phyloP scores from a whole-genome alignment of 1,140 invertebrate genomes.

The Eumaeus atala region DNA sequence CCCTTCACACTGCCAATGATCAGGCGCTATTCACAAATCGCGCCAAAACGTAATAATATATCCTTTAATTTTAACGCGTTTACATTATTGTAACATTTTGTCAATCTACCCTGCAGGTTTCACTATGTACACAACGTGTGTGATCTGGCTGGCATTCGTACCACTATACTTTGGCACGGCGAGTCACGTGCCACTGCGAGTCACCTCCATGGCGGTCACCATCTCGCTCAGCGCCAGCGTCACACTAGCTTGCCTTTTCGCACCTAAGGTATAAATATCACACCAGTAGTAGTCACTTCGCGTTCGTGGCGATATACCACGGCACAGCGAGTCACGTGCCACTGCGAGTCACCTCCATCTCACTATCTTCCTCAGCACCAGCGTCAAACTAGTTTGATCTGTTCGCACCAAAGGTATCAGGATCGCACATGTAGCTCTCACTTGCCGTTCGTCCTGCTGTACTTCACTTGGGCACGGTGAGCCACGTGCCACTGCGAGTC shows the following conservation, averaged over 20 bases:
- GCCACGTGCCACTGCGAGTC: constrained; percentile 89
- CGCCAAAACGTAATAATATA: too few species aligned
- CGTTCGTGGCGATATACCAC: too few species aligned
- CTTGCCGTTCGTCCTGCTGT: too few species aligned
- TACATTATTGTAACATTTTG: neutral
- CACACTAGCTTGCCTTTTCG: constrained; percentile 91
- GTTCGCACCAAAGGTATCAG: constrained; percentile 89
- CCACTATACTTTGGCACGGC: constrained; percentile 92
- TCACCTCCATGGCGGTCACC: constrained; percentile 93
- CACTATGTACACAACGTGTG: constrained; percentile 96
- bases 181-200: constrained; percentile 88
- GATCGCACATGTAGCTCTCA: neutral
- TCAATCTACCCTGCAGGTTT: constrained; percentile 77
- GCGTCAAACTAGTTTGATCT: constrained; percentile 91
- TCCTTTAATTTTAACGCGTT: too few species aligned
- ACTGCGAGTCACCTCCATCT: constrained; percentile 92
- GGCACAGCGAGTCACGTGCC: constrained; percentile 86
- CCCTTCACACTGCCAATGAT: too few species aligned
- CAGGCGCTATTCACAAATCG: too few species aligned
- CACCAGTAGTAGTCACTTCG: too few species aligned
- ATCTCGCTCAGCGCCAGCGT: constrained; percentile 93
- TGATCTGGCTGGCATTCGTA: constrained; percentile 94
- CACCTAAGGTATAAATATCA: constrained; percentile 82
- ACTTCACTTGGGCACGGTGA: constrained; percentile 76
- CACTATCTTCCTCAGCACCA: constrained; percentile 92